These are phyloP conservation scores for Cydia pomonella DNA, from an alignment of 1,140 invertebrate species.

Conservation along the genomic window DNA sequence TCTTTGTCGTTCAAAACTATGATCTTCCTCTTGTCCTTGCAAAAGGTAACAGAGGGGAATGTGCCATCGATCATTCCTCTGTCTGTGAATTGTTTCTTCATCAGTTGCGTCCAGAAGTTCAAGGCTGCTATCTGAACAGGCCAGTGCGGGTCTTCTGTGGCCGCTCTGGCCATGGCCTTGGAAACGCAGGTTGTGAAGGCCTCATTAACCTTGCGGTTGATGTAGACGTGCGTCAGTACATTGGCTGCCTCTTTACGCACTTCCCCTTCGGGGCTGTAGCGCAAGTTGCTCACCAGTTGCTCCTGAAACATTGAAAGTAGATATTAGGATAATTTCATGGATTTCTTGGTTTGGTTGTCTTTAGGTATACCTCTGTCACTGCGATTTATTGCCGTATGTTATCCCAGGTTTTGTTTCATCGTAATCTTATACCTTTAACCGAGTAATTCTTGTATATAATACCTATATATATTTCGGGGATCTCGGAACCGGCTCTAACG, in stretches of 20 bases:
- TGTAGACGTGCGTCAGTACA: slow-evolving; percentile 83
- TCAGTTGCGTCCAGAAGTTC: slow-evolving; percentile 84
- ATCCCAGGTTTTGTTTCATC: too few relatives aligned
- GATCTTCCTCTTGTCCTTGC: slow-evolving; percentile 85
- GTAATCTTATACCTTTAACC: too few relatives aligned
- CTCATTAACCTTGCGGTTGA: slow-evolving; percentile 81
- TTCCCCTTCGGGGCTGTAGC: slow-evolving; percentile 84
- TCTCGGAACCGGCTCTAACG: too few relatives aligned
- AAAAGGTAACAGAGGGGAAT: slow-evolving; percentile 87
- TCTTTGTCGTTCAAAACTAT: slow-evolving; percentile 83
- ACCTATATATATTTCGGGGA: too few relatives aligned
- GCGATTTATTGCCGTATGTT: background rate
- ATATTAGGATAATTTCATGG: background rate
- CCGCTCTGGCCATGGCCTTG: slow-evolving; percentile 79
- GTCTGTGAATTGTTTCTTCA: slow-evolving; percentile 82
- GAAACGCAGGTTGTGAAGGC: slow-evolving; percentile 62
- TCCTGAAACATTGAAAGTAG: slow-evolving; percentile 37
- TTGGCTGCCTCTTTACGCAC: slow-evolving; percentile 84
- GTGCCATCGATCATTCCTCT: slow-evolving; percentile 87
- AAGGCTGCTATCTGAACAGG: slow-evolving; percentile 86
- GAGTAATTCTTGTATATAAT: too few relatives aligned
- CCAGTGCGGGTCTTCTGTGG: slow-evolving; percentile 86
- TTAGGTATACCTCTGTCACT: too few relatives aligned
- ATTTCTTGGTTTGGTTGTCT: slow-evolving; percentile 6
- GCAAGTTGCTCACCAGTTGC: slow-evolving; percentile 39